Conservation (phyloP, 2,113 vertebrate species). For the Otolemur garnettii region DNA sequence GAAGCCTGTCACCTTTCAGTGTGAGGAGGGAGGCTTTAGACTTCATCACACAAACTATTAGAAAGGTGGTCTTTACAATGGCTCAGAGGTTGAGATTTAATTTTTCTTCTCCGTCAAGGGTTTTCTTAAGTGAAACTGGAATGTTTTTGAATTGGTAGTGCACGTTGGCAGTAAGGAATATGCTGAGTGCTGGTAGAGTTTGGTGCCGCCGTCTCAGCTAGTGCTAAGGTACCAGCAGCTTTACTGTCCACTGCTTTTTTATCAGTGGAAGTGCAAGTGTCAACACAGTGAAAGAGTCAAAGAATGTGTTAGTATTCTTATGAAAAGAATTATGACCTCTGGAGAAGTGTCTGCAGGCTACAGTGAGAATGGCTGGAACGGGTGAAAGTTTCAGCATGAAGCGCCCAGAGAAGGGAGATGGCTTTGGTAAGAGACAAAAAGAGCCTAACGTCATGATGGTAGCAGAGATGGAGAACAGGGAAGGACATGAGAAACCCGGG, state of each 20-base stretch:
- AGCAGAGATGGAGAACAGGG: neutral
- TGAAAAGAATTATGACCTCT: neutral
- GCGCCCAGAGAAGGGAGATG: neutral
- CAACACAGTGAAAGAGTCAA: neutral
- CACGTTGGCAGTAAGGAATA: neutral
- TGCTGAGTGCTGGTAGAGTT: neutral
- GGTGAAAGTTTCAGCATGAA: neutral
- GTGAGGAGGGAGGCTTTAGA: neutral
- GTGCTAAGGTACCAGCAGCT: too few relatives aligned
- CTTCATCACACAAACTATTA: neutral
- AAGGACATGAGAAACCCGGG: neutral
- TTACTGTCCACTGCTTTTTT: neutral
- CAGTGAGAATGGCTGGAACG: neutral
- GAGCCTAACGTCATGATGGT: neutral
- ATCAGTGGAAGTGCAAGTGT: neutral
- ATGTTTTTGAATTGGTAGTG: neutral
- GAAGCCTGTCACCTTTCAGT: neutral
- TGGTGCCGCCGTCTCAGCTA: neutral
- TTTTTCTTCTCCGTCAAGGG: constrained; percentile 3
- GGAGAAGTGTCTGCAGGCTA: neutral
- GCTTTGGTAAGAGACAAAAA: neutral
- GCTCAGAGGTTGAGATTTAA: neutral
- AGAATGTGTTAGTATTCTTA: neutral
- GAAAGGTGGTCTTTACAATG: neutral
- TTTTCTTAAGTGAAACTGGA: neutral